Base-by-base conservation (phyloP, 1,140 invertebrate genomes). In the Ips typographus region DNA sequence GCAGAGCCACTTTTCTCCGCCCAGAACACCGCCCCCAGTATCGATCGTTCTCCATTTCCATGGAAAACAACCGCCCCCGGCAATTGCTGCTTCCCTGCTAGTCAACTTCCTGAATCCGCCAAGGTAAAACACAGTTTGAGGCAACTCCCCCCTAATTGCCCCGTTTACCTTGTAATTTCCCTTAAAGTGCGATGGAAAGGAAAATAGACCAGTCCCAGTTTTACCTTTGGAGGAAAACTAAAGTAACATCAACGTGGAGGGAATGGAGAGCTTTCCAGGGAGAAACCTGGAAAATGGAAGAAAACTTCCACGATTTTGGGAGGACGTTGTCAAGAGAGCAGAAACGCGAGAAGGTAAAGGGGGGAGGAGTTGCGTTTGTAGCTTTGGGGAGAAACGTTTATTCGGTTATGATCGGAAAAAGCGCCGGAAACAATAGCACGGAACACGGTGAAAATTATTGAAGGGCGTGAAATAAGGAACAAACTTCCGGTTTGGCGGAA, bases 401-500 rank as follows among this genome's bases (percentile, higher is more conserved):
- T 59, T n/a, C 2, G 3, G 5, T 2, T 41, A 40, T 53, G 22
- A 22, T 22, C 44, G 6, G 4, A 55, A 55, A 55, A 55, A 55
- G 5, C 37, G 7, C 52, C 4, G 2, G 52, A 55, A 38, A 49
- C 44, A 49, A 3, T 49, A 2, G 44, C 1, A 49, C 37, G 40
- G 57, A 59, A 59, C 8, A 38, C 4, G 40, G 4, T 47, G 4
- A 61, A 44, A 39, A 52, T n/a, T 63, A 55, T 65, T 56, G 7
- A 47, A 36, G 41, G 42, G n/a, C 36, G 41, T 40, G 59, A 68
- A 68, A 62, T 68, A 55, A 62, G 47, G 66, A 43, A 52, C 53
- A 70, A 70, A 70, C 68, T 70, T 70, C 68, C 68, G 53, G 61
- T 70, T 70, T 70, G 60, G 62, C 61, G 68, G 68, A 70, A 70